Evolutionary conservation across 64 coral and sea anemone genomes (phyloP), one percentile per base, ranked within the genome.

Genomic region (Montipora efflorescens): DNA sequence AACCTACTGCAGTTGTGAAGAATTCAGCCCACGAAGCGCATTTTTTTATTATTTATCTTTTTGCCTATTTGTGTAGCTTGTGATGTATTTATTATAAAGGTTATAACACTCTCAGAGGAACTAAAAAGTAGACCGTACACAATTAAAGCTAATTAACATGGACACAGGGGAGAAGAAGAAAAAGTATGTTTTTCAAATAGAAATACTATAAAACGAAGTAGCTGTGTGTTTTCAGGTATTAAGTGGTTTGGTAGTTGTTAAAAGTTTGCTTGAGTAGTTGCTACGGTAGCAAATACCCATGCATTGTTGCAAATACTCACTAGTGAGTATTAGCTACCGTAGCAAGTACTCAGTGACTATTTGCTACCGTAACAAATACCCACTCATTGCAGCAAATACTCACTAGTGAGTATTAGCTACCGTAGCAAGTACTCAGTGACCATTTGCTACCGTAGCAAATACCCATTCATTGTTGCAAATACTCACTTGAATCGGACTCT

Each of bases 161-260:
- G 70, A 73, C 70, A 73, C 70, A 73, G 12, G 70, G 70, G 70
- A 73, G 70, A 73, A 73, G 70, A 73, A 25, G 70, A 73, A 28
- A 28, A 28, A 28, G 25, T 28, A 28, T 28, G 0, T 28, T 28
- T 28, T 28, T 28, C 25, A 28, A 28, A 28, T 28, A 28, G 25
- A 28, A 28, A 28, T 28, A 28, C 25, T 28, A 28, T 28, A 28
- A 28, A 28, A 28, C 25, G 25, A 28, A 28, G 25, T 28, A 28
- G 25, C 25, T 28, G 25, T 28, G 25, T 28, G 25, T 28, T 28
- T 28, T 28, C 25, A 28, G 25, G 25, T 28, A 28, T 28, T 28
- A 28, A 28, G 25, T 28, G 25, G 25, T 28, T 28, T 28, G 25
- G 25, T 28, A 28, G 25, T 28, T 28, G 25, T 28, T 28, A 28